Conservation (phyloP, 2,888 invertebrate genomes). For the Deilephila porcellus region DNA sequence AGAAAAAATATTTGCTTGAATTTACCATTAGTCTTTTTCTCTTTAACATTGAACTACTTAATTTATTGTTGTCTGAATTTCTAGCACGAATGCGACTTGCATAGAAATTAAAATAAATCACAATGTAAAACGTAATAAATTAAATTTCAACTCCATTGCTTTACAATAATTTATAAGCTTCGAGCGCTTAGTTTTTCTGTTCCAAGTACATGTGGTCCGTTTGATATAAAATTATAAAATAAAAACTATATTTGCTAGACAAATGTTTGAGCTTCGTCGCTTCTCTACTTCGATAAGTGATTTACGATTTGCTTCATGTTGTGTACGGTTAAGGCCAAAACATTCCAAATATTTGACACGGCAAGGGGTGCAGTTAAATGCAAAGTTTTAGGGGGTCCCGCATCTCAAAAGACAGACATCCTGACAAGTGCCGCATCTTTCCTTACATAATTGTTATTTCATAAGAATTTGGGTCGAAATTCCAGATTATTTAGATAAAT, state of each 20-base stretch:
- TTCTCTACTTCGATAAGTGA: conserved; percentile 19
- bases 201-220: conserved; percentile 40
- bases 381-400: conserved; percentile 59
- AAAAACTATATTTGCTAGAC: conserved; percentile 39
- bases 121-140: conserved; percentile 9
- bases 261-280: conserved; percentile 42
- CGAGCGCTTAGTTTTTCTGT: conserved; percentile 44
- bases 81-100: not conserved
- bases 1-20: not conserved
- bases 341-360: conserved; percentile 50
- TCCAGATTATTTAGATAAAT: conserved; percentile 35
- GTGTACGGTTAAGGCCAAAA: conserved; percentile 17
- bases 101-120: not conserved
- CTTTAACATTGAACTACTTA: not conserved
- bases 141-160: conserved; percentile 38
- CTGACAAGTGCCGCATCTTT: conserved; percentile 50
- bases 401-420: conserved; percentile 45
- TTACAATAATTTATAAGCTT: conserved; percentile 43
- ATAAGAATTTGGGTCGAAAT: conserved; percentile 60
- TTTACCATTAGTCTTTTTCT: not conserved
- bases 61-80: not conserved
- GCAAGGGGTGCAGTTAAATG: conserved; percentile 67
- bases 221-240: conserved; percentile 49
- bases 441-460: conserved; percentile 67
- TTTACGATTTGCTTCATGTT: conserved; percentile 7